phyloP scores from a whole-genome alignment of 1,140 invertebrate genomes.

The Leptonema lineaticorne region DNA sequence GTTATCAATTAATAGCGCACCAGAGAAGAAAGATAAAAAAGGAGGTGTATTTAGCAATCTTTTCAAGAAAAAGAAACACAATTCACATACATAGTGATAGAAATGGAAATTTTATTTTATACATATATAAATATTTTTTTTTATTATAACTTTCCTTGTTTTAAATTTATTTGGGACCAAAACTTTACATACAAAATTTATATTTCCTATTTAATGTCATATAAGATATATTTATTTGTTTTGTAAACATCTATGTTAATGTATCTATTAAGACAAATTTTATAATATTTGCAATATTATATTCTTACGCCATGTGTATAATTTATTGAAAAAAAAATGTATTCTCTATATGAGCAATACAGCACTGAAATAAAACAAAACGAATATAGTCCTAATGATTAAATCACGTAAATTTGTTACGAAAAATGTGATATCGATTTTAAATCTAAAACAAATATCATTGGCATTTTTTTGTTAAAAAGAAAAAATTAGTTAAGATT shows the following conservation, averaged over 20 bases:
- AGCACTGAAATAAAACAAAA: neutral
- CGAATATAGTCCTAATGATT: neutral
- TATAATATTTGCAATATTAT: no score
- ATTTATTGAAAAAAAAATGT: neutral
- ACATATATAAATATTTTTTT: no score
- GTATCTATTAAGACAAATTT: no score
- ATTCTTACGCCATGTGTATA: neutral
- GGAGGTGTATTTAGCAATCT: constrained; percentile 53
- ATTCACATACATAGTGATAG: neutral
- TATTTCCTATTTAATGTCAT: no score
- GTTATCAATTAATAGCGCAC: constrained; percentile 44
- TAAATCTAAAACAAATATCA: neutral
- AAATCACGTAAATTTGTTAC: no score
- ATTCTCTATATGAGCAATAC: neutral
- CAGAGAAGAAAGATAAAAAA: constrained; percentile 55
- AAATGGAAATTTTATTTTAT: neutral
- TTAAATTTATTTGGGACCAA: neutral
- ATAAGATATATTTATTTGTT: no score
- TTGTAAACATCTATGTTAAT: no score
- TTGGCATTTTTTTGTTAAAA: neutral
- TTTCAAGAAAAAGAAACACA: constrained; percentile 47
- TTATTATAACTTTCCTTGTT: neutral
- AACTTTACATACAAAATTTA: no score
- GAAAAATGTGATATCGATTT: neutral
- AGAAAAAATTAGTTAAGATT: neutral